A percentile compares a stretch with the other conserved stretches of the same genome.
Evolutionary conservation across 2,888 invertebrate species (phyloP).

Genomic region (Neoaliturus tenellus): DNA sequence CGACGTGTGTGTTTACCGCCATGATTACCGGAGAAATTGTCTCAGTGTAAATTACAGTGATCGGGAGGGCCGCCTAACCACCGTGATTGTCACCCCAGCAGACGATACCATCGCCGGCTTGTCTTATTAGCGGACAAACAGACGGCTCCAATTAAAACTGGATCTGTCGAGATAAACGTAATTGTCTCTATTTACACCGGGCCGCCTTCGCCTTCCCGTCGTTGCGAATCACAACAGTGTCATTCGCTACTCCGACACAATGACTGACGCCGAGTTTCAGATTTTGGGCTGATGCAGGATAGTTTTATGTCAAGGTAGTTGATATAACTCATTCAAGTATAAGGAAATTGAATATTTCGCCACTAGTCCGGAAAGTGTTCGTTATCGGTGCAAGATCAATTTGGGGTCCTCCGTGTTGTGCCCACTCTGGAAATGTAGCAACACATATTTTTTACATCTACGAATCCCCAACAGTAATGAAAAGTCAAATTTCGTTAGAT

Average conservation of each 20-base stretch:
- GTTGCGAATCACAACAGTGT: neutral
- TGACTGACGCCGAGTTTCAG: no score
- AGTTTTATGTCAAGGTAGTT: no score
- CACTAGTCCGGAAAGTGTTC: no score
- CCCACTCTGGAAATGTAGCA: no score
- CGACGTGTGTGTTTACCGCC: conserved; percentile 36
- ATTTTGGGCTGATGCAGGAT: no score
- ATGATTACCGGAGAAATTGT: conserved; percentile 48
- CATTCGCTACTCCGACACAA: neutral
- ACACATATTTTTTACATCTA: no score
- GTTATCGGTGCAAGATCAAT: no score
- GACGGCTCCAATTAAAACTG: conserved; percentile 31
- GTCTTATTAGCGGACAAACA: conserved; percentile 46
- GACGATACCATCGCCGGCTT: neutral
- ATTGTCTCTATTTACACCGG: conserved; percentile 16
- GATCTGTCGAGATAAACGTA: conserved; percentile 5
- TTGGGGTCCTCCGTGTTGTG: no score
- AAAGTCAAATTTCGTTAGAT: no score
- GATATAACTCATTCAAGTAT: no score
- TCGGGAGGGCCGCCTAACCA: conserved; percentile 25
- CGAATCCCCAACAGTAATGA: no score
- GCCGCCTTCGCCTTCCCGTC: neutral
- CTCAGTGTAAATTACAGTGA: conserved; percentile 46
- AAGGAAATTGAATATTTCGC: no score
- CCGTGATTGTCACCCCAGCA: conserved; percentile 36